Percentiles rank a stretch among this genome's conserved stretches.
Evolutionary conservation across 2,113 vertebrate species (phyloP).

Genomic region (Dipodomys stephensi): DNA sequence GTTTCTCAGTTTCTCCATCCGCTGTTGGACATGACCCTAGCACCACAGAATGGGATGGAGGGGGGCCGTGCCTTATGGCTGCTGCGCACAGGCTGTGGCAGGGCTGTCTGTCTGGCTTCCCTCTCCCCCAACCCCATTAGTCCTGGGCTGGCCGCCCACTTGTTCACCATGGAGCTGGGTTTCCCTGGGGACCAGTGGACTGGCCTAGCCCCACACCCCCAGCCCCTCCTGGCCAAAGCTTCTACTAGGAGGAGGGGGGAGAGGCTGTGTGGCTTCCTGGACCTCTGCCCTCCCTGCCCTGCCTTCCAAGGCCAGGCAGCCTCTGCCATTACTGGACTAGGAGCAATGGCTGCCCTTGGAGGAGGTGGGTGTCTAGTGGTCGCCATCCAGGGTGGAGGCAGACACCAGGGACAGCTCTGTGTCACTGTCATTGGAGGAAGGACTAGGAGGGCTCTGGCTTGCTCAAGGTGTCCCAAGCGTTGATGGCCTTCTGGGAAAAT

Average conservation of each 20-base stretch:
- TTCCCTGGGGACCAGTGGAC: conserved; percentile 78
- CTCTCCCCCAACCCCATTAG: not conserved
- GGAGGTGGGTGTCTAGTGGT: conserved; percentile 53
- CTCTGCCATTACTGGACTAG: not conserved
- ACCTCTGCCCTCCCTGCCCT: conserved; percentile 56
- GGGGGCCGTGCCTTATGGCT: not conserved
- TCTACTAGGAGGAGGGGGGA: not conserved
- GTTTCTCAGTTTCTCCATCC: not conserved
- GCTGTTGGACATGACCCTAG: not conserved
- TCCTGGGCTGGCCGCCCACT: conserved; percentile 48
- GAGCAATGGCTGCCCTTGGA: conserved; percentile 3
- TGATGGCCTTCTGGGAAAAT: not conserved
- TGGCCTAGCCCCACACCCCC: conserved; percentile 6
- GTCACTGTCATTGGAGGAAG: not conserved
- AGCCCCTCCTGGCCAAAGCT: conserved; percentile 30
- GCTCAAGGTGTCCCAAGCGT: not conserved
- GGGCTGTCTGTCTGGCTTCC: conserved; percentile 31
- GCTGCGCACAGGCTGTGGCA: not conserved
- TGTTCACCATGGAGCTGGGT: conserved; percentile 68
- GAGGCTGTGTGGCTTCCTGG: conserved; percentile 51
- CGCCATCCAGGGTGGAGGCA: not conserved
- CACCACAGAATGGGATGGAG: not conserved
- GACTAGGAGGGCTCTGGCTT: not conserved
- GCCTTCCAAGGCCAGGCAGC: conserved; percentile 9
- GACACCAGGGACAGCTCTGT: not conserved